These are phyloP conservation scores for Macroglossus sobrinus DNA, from an alignment of 2,113 vertebrate genomes.

Conservation along the genomic window DNA sequence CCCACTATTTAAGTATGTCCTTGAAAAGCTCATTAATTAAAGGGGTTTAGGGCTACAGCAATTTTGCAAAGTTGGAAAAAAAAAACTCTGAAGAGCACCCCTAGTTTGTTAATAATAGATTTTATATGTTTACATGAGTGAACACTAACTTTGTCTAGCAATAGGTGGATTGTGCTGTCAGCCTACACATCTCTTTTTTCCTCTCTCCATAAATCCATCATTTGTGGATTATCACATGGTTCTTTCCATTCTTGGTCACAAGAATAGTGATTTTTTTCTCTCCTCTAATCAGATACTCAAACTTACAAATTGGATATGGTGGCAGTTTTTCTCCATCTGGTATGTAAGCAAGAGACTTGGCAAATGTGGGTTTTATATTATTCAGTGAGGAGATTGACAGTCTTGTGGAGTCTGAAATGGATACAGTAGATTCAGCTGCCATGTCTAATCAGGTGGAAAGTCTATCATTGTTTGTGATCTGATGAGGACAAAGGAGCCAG, in stretches of 20 bases:
- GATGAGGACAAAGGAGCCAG: constrained; percentile 27
- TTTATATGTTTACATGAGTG: background rate
- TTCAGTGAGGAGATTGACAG: constrained; percentile 54
- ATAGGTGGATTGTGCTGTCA: background rate
- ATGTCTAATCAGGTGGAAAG: constrained; percentile 57
- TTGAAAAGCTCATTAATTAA: constrained; percentile 11
- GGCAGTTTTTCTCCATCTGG: constrained; percentile 55
- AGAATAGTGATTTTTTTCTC: background rate
- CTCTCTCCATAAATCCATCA: background rate
- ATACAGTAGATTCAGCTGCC: constrained; percentile 60
- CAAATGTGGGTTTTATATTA: constrained; percentile 46
- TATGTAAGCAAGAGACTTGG: constrained; percentile 48
- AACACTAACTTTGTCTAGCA: background rate
- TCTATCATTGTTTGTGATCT: constrained; percentile 64
- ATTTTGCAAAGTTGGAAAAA: background rate
- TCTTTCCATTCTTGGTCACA: constrained; percentile 35
- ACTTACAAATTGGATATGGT: constrained; percentile 51
- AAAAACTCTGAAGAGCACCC: background rate
- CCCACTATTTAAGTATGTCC: background rate
- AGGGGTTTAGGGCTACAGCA: background rate
- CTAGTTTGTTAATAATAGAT: background rate
- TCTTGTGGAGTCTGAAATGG: constrained; percentile 48
- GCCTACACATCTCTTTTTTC: background rate
- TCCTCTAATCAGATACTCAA: constrained; percentile 24
- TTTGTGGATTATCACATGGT: background rate